A percentile compares a stretch with the other conserved stretches of the same genome.
phyloP scores from a whole-genome alignment of 2,113 vertebrate species.

The Microtus richardsoni region DNA sequence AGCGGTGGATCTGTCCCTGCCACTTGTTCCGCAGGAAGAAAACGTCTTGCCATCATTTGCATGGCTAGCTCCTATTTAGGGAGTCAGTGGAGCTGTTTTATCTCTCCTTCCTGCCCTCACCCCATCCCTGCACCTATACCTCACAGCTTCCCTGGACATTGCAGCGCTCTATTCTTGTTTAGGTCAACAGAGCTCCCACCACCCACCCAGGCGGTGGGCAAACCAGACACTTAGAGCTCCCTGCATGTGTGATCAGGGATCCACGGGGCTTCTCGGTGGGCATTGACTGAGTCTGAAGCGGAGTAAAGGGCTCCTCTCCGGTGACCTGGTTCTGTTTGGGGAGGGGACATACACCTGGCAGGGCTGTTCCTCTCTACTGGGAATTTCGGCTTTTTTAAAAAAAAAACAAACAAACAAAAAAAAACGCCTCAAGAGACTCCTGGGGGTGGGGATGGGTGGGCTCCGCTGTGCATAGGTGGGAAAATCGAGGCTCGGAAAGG shows the following conservation, averaged over 20 bases:
- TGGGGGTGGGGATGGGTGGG: background rate
- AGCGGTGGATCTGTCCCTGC: background rate
- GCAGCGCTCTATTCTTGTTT: background rate
- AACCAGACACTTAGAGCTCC: accelerated
- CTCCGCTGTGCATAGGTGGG: background rate
- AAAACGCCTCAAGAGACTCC: background rate
- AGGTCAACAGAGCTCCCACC: too few relatives aligned
- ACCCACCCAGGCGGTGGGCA: background rate
- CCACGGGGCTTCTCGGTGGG: background rate
- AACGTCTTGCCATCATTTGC: background rate
- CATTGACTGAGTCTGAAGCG: background rate
- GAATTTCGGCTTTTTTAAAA: background rate
- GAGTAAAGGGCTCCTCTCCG: background rate
- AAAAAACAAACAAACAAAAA: too few relatives aligned
- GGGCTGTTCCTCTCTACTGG: background rate
- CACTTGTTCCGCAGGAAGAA: background rate
- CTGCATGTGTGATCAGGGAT: background rate
- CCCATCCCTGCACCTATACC: background rate
- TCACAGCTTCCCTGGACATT: background rate
- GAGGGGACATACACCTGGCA: background rate
- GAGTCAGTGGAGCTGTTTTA: background rate
- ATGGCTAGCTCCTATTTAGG: background rate
- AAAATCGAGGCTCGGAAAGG: background rate
- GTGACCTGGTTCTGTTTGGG: background rate
- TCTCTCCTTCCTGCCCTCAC: too few relatives aligned